These are phyloP conservation scores for Gymnocheta viridis DNA, from an alignment of 2,888 invertebrate species.

Conservation along the genomic window DNA sequence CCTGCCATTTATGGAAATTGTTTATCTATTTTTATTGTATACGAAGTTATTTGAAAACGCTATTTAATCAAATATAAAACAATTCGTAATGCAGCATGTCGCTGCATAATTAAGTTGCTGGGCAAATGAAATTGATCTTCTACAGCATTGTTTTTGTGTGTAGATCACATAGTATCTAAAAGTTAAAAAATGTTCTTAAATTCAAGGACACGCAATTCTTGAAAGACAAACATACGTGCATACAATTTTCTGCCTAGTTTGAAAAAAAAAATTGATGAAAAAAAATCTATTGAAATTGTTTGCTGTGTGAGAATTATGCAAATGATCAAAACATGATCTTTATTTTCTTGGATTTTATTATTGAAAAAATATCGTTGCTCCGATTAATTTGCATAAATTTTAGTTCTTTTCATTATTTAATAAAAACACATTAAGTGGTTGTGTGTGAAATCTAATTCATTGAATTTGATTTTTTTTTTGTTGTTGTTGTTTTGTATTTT, in stretches of 20 bases:
- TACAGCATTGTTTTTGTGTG: background rate
- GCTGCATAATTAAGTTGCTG: slow-evolving; percentile 62
- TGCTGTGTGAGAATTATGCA: slow-evolving; percentile 67
- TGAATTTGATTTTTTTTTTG: slow-evolving; percentile 39
- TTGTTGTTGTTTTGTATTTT: background rate
- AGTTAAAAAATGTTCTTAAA: slow-evolving; percentile 55
- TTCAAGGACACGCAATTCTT: slow-evolving; percentile 69
- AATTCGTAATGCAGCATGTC: slow-evolving; percentile 51
- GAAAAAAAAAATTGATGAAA: background rate
- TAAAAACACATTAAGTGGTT: slow-evolving; percentile 35
- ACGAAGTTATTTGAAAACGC: background rate
- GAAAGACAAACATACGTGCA: background rate
- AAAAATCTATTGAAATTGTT: slow-evolving; percentile 52
- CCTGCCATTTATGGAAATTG: background rate
- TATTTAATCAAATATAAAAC: slow-evolving; percentile 22
- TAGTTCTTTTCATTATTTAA: slow-evolving; percentile 25
- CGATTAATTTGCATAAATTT: slow-evolving; percentile 69
- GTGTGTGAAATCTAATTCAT: slow-evolving; percentile 53
- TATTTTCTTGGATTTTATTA: slow-evolving; percentile 51
- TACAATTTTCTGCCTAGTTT: slow-evolving; percentile 12
- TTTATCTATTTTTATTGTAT: background rate
- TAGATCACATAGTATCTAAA: slow-evolving; percentile 11
- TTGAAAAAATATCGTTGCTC: slow-evolving; percentile 55
- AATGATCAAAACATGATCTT: slow-evolving; percentile 65
- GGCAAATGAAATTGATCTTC: slow-evolving; percentile 54